Evolutionary conservation across 2,113 vertebrate genomes (phyloP).

Genomic region (Indri indri): DNA sequence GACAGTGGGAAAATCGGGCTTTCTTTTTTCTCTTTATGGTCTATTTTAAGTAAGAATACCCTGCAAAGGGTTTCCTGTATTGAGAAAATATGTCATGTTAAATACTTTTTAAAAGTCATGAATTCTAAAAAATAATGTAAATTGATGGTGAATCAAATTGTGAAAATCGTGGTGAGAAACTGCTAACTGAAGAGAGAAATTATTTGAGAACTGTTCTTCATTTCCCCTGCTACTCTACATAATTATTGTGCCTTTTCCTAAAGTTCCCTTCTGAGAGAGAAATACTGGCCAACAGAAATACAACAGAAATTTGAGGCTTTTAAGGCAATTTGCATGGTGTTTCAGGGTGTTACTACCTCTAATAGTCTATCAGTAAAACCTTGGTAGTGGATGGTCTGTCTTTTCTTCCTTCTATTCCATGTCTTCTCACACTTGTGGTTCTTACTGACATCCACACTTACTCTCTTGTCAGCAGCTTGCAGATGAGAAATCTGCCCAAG

Average conservation of each 20-base stretch:
- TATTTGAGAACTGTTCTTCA: not conserved
- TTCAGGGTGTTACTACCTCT: not conserved
- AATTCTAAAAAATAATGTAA: not conserved
- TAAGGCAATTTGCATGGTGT: not conserved
- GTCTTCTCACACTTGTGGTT: not conserved
- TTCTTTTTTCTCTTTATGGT: not conserved
- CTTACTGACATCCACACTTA: not conserved
- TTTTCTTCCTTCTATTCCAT: not conserved
- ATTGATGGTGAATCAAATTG: not conserved
- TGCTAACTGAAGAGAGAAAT: not conserved
- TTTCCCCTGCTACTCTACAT: not conserved
- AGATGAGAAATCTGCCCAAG: not conserved
- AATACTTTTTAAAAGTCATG: not conserved
- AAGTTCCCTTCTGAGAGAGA: not conserved
- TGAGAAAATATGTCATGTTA: not conserved
- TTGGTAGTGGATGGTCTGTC: not conserved
- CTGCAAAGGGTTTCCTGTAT: not conserved
- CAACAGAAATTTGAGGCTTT: not conserved
- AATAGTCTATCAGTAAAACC: not conserved
- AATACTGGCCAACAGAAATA: not conserved
- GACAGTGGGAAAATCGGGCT: not conserved
- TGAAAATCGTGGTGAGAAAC: not conserved
- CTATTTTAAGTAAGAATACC: not conserved
- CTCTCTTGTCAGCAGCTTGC: not conserved
- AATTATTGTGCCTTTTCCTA: not conserved